Conservation (phyloP, 2,797 vertebrate species). For the Microhierax caerulescens region DNA sequence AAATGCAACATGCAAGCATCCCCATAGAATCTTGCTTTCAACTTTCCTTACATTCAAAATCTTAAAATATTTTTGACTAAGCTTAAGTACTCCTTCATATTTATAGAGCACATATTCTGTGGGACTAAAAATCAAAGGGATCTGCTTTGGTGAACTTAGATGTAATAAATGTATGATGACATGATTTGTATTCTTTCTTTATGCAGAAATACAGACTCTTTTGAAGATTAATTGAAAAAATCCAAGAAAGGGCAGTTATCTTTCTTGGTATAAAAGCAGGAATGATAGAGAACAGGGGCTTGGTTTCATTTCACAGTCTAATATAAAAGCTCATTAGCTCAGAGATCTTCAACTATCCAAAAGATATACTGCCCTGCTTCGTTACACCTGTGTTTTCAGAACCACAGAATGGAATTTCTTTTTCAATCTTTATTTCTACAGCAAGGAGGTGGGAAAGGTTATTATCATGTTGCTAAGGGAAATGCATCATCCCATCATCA, state of each 20-base stretch:
- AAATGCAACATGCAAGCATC: neutral
- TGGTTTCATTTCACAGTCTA: conserved; percentile 26
- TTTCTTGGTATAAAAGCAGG: neutral
- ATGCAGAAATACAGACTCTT: neutral
- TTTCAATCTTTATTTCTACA: conserved; percentile 2
- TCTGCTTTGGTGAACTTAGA: neutral
- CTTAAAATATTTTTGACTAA: neutral
- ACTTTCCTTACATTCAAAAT: neutral
- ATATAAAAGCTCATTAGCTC: conserved; percentile 11
- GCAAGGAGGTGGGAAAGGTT: conserved; percentile 19
- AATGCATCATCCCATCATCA: conserved; percentile 48
- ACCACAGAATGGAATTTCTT: conserved; percentile 1
- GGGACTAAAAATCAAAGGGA: neutral
- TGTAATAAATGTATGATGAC: neutral
- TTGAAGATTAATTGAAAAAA: neutral
- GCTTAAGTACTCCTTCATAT: neutral
- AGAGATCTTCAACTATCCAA: neutral
- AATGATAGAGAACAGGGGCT: neutral
- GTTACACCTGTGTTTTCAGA: neutral
- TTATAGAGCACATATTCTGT: neutral
- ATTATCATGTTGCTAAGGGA: conserved; percentile 35
- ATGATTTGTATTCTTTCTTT: neutral
- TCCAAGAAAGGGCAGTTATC: neutral
- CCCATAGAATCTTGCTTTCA: neutral
- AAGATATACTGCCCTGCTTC: neutral